Evolutionary conservation across 2,797 vertebrate genomes (phyloP).

Genomic region (Emys orbicularis): DNA sequence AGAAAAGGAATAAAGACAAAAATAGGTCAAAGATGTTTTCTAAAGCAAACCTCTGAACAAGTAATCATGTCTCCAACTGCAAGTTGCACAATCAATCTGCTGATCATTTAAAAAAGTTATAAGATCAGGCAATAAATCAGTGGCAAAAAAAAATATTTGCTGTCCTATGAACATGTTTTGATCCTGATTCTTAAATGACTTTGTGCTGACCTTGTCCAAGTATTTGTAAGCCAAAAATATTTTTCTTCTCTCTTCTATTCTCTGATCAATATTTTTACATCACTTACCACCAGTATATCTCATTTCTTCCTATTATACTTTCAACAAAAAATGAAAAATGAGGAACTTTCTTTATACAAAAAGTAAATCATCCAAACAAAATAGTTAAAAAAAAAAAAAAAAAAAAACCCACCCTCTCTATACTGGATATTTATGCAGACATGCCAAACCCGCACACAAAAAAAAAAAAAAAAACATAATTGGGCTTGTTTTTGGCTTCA

Average conservation of each 20-base stretch:
- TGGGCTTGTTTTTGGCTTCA: no score
- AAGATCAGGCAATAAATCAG: constrained; percentile 70
- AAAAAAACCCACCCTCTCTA: background rate
- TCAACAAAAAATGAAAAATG: background rate
- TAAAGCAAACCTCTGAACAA: constrained; percentile 47
- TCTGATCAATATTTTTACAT: background rate
- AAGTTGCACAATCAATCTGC: constrained; percentile 56
- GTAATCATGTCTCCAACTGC: constrained; percentile 12
- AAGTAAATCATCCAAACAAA: background rate
- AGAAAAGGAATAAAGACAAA: background rate
- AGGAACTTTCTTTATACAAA: background rate
- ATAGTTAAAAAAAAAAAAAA: background rate
- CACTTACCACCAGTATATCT: background rate
- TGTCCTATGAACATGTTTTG: constrained; percentile 23
- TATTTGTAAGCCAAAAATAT: constrained; percentile 18
- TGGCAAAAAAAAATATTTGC: background rate
- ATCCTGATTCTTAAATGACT: constrained; percentile 51
- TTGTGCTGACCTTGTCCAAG: constrained; percentile 53
- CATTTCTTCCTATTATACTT: background rate
- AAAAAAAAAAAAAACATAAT: no score
- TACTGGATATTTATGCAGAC: background rate
- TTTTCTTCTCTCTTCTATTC: background rate
- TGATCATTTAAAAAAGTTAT: constrained; percentile 52
- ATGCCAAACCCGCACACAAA: no score
- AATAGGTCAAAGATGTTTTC: constrained; percentile 45